Conservation (phyloP, 2,113 vertebrate genomes). For the Argyrosomus japonicus region DNA sequence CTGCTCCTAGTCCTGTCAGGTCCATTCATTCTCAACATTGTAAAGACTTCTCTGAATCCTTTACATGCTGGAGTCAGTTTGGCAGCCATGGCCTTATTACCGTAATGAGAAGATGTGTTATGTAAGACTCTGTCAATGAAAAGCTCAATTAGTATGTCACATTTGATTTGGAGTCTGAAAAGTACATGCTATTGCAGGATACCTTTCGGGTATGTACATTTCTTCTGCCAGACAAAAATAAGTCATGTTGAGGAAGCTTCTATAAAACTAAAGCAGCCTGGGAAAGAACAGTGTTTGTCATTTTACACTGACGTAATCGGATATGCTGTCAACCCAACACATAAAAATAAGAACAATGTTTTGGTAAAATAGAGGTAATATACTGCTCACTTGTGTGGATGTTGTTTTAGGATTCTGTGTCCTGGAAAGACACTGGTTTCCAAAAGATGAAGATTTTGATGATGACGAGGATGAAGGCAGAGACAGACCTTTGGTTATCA, state of each 20-base stretch:
- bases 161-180: slow-evolving; percentile 17
- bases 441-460: neutral
- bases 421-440: too few relatives aligned
- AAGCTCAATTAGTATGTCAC: slow-evolving; percentile 29
- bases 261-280: neutral
- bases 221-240: neutral
- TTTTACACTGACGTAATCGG: neutral
- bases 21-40: slow-evolving; percentile 17
- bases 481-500: neutral
- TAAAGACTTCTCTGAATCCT: neutral
- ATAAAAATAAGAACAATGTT: neutral
- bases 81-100: slow-evolving; percentile 5
- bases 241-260: neutral
- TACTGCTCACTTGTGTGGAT: neutral
- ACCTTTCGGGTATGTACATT: neutral
- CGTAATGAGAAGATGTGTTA: slow-evolving; percentile 27
- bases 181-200: neutral
- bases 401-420: neutral
- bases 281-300: neutral
- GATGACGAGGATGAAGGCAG: neutral
- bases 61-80: slow-evolving; percentile 2
- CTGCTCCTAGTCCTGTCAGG: neutral
- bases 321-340: neutral
- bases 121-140: slow-evolving; percentile 14
- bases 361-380: neutral